A percentile compares a stretch with the other conserved stretches of the same genome.
These are phyloP conservation scores for Bradypodion ventrale DNA, from an alignment of 2,797 vertebrate species.

Conservation along the genomic window DNA sequence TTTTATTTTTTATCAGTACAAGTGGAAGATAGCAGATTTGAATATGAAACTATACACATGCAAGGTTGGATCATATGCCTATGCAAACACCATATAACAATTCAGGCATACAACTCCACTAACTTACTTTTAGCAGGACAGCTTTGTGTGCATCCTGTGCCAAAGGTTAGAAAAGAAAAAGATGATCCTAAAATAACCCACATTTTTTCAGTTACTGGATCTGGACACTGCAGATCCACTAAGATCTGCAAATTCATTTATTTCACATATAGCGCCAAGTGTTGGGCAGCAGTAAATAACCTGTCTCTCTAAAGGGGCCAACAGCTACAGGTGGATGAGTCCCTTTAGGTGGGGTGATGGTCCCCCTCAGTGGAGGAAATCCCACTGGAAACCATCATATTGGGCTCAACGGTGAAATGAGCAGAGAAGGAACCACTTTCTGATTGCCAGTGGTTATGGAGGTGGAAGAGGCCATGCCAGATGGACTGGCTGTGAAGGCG, in stretches of 20 bases:
- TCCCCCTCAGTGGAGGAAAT: too few relatives aligned
- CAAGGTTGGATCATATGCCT: neutral
- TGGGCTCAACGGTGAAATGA: too few relatives aligned
- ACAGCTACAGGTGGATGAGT: too few relatives aligned
- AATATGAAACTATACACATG: constrained; percentile 11
- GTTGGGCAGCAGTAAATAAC: too few relatives aligned
- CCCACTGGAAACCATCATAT: too few relatives aligned
- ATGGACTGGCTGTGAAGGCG: too few relatives aligned
- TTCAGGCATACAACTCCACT: neutral
- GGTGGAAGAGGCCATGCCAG: too few relatives aligned
- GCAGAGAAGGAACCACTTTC: too few relatives aligned
- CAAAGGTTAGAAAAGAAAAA: neutral
- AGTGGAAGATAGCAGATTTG: neutral
- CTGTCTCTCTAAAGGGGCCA: too few relatives aligned
- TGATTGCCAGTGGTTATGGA: too few relatives aligned
- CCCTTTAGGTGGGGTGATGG: too few relatives aligned
- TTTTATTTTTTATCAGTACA: neutral
- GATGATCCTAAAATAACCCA: neutral
- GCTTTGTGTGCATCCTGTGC: neutral
- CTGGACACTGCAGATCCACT: neutral
- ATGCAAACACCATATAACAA: neutral
- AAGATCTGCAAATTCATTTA: neutral
- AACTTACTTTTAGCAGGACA: neutral
- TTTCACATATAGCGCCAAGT: neutral
- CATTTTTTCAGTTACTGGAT: neutral